A percentile compares a stretch with the other conserved stretches of the same genome.
Conservation (phyloP, 2,888 invertebrate species). For the Lamproptera curius region DNA sequence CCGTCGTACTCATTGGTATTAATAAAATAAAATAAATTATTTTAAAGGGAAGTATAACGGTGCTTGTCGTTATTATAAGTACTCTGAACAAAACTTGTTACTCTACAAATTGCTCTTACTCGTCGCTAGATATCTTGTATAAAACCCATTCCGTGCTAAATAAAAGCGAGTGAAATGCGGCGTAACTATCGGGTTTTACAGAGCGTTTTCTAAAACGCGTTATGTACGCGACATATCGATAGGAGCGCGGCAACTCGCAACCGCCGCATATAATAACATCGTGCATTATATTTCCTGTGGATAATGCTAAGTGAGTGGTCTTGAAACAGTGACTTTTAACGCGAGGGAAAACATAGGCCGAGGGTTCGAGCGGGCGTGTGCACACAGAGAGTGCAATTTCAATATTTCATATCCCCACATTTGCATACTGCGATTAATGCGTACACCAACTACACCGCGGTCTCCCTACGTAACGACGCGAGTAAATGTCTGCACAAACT, state of each 20-base stretch:
- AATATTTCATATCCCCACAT: conserved; percentile 71
- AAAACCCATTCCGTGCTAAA: too few relatives aligned
- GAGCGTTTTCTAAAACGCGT: not conserved
- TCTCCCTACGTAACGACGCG: conserved; percentile 74
- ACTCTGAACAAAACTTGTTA: too few relatives aligned
- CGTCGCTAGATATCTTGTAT: too few relatives aligned
- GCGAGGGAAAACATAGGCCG: conserved; percentile 29
- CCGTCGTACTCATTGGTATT: too few relatives aligned
- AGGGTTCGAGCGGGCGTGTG: conserved; percentile 39
- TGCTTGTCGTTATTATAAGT: too few relatives aligned
- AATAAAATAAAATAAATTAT: too few relatives aligned
- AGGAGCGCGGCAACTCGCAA: not conserved
- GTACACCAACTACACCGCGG: conserved; percentile 69
- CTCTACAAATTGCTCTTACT: too few relatives aligned
- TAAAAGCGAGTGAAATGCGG: too few relatives aligned
- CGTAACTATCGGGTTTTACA: not conserved
- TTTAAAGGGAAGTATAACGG: too few relatives aligned
- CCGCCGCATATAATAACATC: not conserved
- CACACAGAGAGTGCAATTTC: conserved; percentile 60
- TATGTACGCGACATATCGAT: too few relatives aligned
- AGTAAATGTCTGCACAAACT: conserved; percentile 77
- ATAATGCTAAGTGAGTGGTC: not conserved
- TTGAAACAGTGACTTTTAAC: conserved; percentile 10
- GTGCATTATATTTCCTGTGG: not conserved
- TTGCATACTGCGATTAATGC: conserved; percentile 76